Base-by-base conservation (phyloP, 2,888 invertebrate genomes). In the Prionchulus punctatus region DNA sequence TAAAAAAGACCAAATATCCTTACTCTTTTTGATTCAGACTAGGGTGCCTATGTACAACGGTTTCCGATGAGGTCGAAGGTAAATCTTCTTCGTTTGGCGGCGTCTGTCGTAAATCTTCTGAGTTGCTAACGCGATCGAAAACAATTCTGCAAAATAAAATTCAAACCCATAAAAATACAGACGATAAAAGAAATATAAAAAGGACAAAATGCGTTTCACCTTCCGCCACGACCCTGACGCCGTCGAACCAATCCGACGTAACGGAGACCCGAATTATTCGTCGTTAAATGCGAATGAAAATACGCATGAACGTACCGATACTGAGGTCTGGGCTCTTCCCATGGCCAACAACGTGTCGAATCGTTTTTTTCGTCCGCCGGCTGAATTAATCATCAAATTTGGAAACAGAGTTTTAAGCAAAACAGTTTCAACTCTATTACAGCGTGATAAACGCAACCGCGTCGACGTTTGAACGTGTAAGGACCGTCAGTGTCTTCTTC, bases 171-270 rank as follows among this genome's bases (percentile, higher is more conserved):
- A 36, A 36, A 7, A 7, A 36, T 7, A 36, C 36, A 36, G 18
- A 36, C 12, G 12, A 7, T 18, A 36, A 7, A 36, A 36, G 18
- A 12, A n/a, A n/a, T n/a, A n/a, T n/a, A n/a, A n/a, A n/a, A n/a
- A n/a, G n/a, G n/a, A 12, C 7, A 36, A 12, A 7, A 36, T 7
- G 18, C 36, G 12, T 45, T 23, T 45, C 23, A 53, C 53, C 53
- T 42, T 4, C 65, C 65, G 51, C 64, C 65, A 3, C 65, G 59
- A 21, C 65, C 65, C 31, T 62, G 53, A 15, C 65, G 62, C 12
- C 61, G 59, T 12, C 65, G 60, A 7, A 58, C 58, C 45, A 60
- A 50, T 18, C 59, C 59, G 23, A 63, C 47, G 3, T 59, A 56
- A 1, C 61, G 57, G 4, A 56, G 7, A n/a, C 30, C 49, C n/a